Evolutionary conservation across 2,888 invertebrate genomes (phyloP).

Genomic region (Cantharis lateralis): DNA sequence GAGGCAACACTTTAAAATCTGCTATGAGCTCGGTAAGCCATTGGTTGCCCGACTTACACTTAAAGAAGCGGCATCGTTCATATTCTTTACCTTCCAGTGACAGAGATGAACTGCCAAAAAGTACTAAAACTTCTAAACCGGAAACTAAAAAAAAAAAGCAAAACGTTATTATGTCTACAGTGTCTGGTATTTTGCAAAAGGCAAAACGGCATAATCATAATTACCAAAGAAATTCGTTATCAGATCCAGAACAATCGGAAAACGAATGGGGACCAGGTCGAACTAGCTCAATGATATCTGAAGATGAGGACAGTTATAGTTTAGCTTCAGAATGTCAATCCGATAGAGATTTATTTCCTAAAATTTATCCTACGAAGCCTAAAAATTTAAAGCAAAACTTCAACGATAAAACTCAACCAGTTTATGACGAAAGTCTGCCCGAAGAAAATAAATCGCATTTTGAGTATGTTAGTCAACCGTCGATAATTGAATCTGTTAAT

Average conservation of each 20-base stretch:
- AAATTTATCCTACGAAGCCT: conserved; percentile 20
- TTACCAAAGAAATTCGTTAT: conserved; percentile 68
- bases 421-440: not conserved
- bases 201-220: conserved; percentile 71
- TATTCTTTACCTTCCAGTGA: conserved; percentile 79
- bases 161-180: conserved; percentile 79
- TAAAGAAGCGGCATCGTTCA: conserved; percentile 78
- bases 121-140: conserved; percentile 55
- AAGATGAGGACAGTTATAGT: conserved; percentile 66
- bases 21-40: conserved; percentile 81
- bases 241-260: conserved; percentile 78
- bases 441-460: conserved; percentile 29
- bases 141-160: conserved; percentile 72
- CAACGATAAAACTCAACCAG: conserved; percentile 24
- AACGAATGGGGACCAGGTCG: conserved; percentile 69
- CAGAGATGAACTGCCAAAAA: conserved; percentile 60
- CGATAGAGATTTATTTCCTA: conserved; percentile 46
- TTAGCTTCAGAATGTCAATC: conserved; percentile 72
- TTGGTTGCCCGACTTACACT: conserved; percentile 80
- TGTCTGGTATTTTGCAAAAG: conserved; percentile 84
- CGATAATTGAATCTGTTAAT: conserved; percentile 47
- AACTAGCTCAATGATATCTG: conserved; percentile 72
- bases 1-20: conserved; percentile 73
- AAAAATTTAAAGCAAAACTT: conserved; percentile 22
- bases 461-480: conserved; percentile 56